A percentile compares a stretch with the other conserved stretches of the same genome.
Evolutionary conservation across 2,888 invertebrate species (phyloP).

Genomic region (Drosophila prostipennis): DNA sequence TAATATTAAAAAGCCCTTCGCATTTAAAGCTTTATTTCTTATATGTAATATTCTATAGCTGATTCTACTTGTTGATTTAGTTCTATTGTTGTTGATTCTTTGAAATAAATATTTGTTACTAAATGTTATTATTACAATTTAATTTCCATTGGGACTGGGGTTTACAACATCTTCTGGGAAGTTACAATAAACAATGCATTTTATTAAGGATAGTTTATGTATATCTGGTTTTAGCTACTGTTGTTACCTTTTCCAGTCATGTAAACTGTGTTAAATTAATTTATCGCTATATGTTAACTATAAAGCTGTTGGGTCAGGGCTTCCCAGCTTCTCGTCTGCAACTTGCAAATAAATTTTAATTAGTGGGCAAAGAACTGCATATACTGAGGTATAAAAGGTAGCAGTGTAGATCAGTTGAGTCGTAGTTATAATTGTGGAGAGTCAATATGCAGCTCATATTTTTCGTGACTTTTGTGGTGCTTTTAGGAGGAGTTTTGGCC

Average conservation of each 20-base stretch:
- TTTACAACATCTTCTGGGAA: too few relatives aligned
- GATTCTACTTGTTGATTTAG: background rate
- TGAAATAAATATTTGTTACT: background rate
- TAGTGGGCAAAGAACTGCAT: constrained; percentile 26
- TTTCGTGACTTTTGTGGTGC: constrained; percentile 19
- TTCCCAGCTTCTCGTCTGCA: background rate
- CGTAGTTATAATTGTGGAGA: constrained; percentile 18
- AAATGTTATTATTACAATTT: too few relatives aligned
- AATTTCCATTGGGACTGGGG: too few relatives aligned
- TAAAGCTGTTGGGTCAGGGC: constrained; percentile 11
- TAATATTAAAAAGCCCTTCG: too few relatives aligned
- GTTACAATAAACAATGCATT: too few relatives aligned
- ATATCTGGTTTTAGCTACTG: too few relatives aligned
- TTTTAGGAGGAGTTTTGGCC: constrained; percentile 9
- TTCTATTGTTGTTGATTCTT: background rate
- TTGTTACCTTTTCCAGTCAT: background rate
- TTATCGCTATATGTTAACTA: background rate
- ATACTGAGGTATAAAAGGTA: constrained; percentile 51
- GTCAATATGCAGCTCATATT: constrained; percentile 45
- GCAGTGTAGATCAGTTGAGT: background rate
- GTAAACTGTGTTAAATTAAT: constrained; percentile 1
- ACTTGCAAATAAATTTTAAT: constrained; percentile 19
- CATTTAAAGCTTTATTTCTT: background rate
- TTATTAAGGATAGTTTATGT: too few relatives aligned
- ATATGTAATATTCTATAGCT: background rate